Evolutionary conservation across 2,888 invertebrate species (phyloP).

Genomic region (Eurytoma californica): DNA sequence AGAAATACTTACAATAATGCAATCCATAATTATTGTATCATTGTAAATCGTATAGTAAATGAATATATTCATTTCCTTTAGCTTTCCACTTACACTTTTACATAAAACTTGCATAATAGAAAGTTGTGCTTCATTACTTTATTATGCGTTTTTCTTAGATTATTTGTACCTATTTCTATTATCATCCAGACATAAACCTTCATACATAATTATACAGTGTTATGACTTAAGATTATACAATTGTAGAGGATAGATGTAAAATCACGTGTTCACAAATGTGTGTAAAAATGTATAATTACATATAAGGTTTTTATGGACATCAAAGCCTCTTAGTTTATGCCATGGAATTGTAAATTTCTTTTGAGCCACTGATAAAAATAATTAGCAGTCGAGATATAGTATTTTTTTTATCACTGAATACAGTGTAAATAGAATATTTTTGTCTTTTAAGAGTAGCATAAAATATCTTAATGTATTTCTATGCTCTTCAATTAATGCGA

Average conservation of each 20-base stretch:
- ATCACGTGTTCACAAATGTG: neutral
- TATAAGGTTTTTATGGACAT: slow-evolving; percentile 17
- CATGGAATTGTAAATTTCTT: neutral
- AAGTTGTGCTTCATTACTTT: neutral
- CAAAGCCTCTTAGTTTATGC: slow-evolving; percentile 36
- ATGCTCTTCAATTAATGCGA: slow-evolving; percentile 4
- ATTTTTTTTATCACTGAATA: slow-evolving; percentile 36
- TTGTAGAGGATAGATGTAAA: neutral
- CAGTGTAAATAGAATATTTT: slow-evolving; percentile 23
- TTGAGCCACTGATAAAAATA: neutral
- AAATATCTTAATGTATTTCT: slow-evolving; percentile 25
- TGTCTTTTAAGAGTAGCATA: neutral
- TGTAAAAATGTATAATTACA: slow-evolving; percentile 13
- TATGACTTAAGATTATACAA: neutral
- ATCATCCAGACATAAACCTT: slow-evolving; percentile 23
- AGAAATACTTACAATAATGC: too few species aligned
- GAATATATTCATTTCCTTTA: neutral
- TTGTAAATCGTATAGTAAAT: too few species aligned
- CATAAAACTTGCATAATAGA: neutral
- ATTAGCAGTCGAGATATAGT: neutral
- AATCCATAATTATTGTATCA: too few species aligned
- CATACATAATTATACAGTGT: neutral
- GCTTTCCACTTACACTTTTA: slow-evolving; percentile 4
- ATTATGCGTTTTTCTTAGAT: slow-evolving; percentile 10
- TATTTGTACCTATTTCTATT: slow-evolving; percentile 32